phyloP scores from a whole-genome alignment of 2,888 invertebrate species.

The Netelia inedita region DNA sequence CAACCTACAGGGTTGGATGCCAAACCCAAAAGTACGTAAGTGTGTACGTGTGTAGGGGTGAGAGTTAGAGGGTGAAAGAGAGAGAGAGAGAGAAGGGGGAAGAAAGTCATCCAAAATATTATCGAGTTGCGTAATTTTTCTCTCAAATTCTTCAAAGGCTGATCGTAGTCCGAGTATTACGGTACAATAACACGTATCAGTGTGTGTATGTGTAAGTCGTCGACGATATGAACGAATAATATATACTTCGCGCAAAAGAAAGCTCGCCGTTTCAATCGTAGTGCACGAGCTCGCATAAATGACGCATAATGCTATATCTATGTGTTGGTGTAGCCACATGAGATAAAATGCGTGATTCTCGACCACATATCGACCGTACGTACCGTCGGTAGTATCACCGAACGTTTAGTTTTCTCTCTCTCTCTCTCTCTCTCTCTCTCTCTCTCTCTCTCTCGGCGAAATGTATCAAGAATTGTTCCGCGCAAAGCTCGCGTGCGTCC shows the following conservation, averaged over 20 bases:
- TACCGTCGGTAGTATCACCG: conserved; percentile 4
- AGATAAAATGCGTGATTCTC: not conserved
- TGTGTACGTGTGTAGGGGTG: not conserved
- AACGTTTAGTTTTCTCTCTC: conserved; percentile 9
- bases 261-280: conserved; percentile 10
- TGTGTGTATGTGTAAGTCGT: not conserved
- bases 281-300: not conserved
- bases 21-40: too few species aligned
- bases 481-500: conserved; percentile 10
- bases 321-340: not conserved
- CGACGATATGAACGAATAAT: conserved; percentile 7
- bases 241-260: conserved; percentile 5
- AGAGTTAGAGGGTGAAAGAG: conserved; percentile 6
- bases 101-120: not conserved
- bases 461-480: conserved; percentile 52
- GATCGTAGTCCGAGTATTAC: not conserved
- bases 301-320: not conserved
- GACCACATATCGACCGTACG: not conserved
- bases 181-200: too few species aligned
- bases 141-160: conserved; percentile 23
- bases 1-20: too few species aligned
- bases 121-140: not conserved
- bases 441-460: conserved; percentile 27
- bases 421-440: conserved; percentile 23
- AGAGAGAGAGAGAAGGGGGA: not conserved